These are phyloP conservation scores for Platypus cylindrus DNA, from an alignment of 2,888 invertebrate genomes.

Conservation along the genomic window DNA sequence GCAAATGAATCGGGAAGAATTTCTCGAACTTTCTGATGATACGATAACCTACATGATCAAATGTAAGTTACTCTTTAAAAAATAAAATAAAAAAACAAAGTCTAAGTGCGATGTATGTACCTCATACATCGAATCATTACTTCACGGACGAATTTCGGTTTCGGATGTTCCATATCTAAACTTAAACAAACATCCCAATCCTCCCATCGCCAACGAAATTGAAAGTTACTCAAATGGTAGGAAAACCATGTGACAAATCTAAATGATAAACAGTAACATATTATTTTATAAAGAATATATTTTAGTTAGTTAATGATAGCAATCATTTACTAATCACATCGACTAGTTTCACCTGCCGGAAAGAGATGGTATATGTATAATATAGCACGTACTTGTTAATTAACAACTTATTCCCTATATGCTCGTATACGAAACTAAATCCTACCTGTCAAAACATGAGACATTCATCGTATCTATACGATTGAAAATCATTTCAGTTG, in stretches of 20 bases:
- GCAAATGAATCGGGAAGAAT: constrained; percentile 83
- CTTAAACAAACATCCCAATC: constrained; percentile 85
- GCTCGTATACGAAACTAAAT: too few relatives aligned
- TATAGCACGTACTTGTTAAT: neutral
- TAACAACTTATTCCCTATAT: too few relatives aligned
- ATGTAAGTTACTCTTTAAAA: too few relatives aligned
- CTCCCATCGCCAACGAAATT: constrained; percentile 98
- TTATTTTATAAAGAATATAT: too few relatives aligned
- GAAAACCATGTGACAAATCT: constrained; percentile 94
- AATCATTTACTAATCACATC: too few relatives aligned
- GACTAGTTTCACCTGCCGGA: too few relatives aligned
- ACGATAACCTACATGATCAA: constrained; percentile 85
- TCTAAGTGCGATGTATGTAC: too few relatives aligned
- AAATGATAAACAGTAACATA: too few relatives aligned
- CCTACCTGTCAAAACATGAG: constrained; percentile 70
- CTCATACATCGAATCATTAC: constrained; percentile 81
- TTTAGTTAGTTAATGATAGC: too few relatives aligned
- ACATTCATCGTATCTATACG: constrained; percentile 96
- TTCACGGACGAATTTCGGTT: constrained; percentile 89
- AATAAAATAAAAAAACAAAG: too few relatives aligned
- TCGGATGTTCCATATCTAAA: constrained; percentile 77
- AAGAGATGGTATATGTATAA: constrained; percentile 1
- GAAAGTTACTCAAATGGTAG: constrained; percentile 97
- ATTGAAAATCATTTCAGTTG: constrained; percentile 92
- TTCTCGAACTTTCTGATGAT: constrained; percentile 85